Percentiles rank a stretch among this genome's conserved stretches.
Conservation (phyloP, 1,140 invertebrate species). For the Drosophila rufa region DNA sequence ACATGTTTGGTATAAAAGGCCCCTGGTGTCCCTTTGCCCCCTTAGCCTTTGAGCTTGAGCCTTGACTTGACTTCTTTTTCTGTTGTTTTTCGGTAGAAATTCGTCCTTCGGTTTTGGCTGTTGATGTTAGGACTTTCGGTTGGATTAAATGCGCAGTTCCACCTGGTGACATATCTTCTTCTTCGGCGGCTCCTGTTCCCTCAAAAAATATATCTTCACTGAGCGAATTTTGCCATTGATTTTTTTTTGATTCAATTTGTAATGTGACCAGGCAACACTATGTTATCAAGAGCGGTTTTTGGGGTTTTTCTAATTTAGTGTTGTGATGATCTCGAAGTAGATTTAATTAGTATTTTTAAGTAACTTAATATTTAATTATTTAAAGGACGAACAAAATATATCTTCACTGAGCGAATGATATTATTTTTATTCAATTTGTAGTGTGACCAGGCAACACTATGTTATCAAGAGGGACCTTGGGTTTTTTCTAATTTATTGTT, state of each 20-base stretch:
- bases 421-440: too few relatives aligned
- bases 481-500: too few relatives aligned
- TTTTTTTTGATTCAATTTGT: not conserved
- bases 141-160: conserved; percentile 78
- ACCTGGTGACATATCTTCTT: conserved; percentile 76
- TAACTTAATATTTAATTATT: too few relatives aligned
- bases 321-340: too few relatives aligned
- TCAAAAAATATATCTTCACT: conserved; percentile 17
- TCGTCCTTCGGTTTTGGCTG: conserved; percentile 56
- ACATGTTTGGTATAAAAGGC: conserved; percentile 55
- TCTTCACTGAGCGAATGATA: too few relatives aligned
- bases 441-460: not conserved
- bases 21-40: conserved; percentile 26
- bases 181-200: conserved; percentile 6
- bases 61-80: conserved; percentile 14
- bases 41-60: conserved; percentile 28
- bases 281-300: too few relatives aligned
- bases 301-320: too few relatives aligned
- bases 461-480: not conserved
- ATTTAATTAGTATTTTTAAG: too few relatives aligned
- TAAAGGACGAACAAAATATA: too few relatives aligned
- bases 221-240: not conserved
- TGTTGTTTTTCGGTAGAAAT: conserved; percentile 4
- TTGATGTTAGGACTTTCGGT: conserved; percentile 81
- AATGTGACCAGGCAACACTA: not conserved